Evolutionary conservation across 2,113 vertebrate genomes (phyloP).

Genomic region (Ctenodactylus gundi): DNA sequence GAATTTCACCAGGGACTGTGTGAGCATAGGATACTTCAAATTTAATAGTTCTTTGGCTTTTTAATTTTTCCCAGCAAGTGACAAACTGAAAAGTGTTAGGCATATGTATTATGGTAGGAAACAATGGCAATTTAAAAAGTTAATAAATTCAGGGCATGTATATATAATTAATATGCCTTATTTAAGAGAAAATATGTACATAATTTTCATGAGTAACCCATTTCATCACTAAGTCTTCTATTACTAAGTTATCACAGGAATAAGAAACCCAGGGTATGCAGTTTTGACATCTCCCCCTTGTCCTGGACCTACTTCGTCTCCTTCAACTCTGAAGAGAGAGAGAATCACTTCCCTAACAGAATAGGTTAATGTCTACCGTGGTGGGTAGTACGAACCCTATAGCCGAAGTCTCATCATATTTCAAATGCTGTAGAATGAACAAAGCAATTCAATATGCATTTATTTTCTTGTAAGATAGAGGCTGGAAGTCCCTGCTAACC

Average conservation of each 20-base stretch:
- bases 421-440: neutral
- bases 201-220: neutral
- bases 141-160: neutral
- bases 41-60: neutral
- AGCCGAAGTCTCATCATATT: neutral
- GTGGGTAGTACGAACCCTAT: neutral
- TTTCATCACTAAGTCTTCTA: neutral
- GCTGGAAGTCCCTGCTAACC: neutral
- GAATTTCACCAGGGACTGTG: neutral
- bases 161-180: neutral
- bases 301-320: neutral
- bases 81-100: neutral
- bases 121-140: neutral
- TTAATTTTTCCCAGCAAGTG: neutral
- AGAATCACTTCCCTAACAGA: neutral
- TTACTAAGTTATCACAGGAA: neutral
- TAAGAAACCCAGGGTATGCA: neutral
- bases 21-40: neutral
- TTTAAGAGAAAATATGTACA: neutral
- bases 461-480: neutral
- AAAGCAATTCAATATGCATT: neutral
- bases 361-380: neutral
- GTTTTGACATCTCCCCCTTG: neutral
- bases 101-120: neutral
- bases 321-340: neutral